Percentiles rank a stretch among this genome's conserved stretches.
These are phyloP conservation scores for Squalus acanthias DNA, from an alignment of 2,797 vertebrate species.

Conservation along the genomic window DNA sequence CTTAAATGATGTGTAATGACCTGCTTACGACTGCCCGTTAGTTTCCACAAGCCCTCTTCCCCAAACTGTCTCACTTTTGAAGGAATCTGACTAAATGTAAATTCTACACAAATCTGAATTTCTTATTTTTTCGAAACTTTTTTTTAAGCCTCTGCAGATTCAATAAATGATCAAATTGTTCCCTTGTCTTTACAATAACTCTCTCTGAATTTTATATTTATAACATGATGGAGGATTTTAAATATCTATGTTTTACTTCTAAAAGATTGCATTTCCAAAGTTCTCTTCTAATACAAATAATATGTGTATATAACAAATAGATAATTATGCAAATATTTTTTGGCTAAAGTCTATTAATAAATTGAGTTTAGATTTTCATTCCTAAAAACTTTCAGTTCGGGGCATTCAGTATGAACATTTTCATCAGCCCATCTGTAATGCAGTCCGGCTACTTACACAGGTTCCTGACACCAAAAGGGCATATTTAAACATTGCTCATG, in stretches of 20 bases:
- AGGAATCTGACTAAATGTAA: not conserved
- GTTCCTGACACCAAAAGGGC: not conserved
- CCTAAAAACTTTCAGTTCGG: not conserved
- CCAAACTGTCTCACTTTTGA: not conserved
- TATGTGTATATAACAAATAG: no score
- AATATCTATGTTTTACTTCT: not conserved
- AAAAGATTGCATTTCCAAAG: not conserved
- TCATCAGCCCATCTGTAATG: not conserved
- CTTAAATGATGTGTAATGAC: not conserved
- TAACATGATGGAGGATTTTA: not conserved
- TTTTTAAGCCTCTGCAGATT: not conserved
- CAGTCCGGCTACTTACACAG: not conserved
- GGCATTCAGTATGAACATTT: not conserved
- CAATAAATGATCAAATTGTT: not conserved
- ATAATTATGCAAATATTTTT: not conserved
- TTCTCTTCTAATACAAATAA: not conserved
- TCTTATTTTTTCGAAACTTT: not conserved
- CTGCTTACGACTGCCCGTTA: not conserved
- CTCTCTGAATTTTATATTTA: slow-evolving; percentile 4
- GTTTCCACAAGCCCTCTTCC: not conserved
- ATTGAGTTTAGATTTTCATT: not conserved
- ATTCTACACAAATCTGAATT: not conserved
- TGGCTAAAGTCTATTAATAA: not conserved
- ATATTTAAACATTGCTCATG: not conserved
- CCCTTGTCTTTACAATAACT: not conserved